Base-by-base conservation (phyloP, 2,888 invertebrate genomes). In the Drosophila tanythrix region DNA sequence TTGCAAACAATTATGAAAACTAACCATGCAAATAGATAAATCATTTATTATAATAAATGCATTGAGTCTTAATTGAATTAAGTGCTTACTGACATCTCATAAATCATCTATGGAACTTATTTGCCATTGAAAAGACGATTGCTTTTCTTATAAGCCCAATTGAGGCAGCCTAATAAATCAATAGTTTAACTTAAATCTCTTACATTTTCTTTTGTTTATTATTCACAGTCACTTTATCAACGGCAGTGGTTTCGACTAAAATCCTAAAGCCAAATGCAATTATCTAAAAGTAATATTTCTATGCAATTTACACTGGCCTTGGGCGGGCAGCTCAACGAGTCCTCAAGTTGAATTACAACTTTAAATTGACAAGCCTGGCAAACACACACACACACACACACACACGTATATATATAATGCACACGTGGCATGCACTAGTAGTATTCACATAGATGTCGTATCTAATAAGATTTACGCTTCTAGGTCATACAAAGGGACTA, bases 341-440 rank as follows among this genome's bases (percentile, higher is more conserved):
- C 62, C 59, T 70, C 74, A 77, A 71, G 68, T 61, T 31, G 74
- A 72, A 78, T 81, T 79, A 73, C 63, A 83, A 83, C 83, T 77
- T 83, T 77, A 83, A 86, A 82, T 83, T 83, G 77, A 83, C 81
- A 85, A 70, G 65, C 43, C 62, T 58, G 65, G n/a, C 60, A 60
- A 65, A 51, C 59, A 66, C 62, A 53, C 40, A 55, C 40, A 59
- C 38, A 50, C 35, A 50, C 52, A 70, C 55, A 72, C 18, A 33
- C 35, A 66, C 13, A n/a, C 27, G 15, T 31, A 21, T 2, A 5
- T 6, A 43, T 46, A 46, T 21, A 13, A 8, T 27, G 36, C 64
- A 67, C 15, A 50, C 33, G 35, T 27, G 15, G 48, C 43, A 31
- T 66, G 62, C 65, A 72, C 61, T 29, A 11, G 55, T 40, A 15